These are phyloP conservation scores for Gavia stellata DNA, from an alignment of 2,113 vertebrate genomes.

Conservation along the genomic window DNA sequence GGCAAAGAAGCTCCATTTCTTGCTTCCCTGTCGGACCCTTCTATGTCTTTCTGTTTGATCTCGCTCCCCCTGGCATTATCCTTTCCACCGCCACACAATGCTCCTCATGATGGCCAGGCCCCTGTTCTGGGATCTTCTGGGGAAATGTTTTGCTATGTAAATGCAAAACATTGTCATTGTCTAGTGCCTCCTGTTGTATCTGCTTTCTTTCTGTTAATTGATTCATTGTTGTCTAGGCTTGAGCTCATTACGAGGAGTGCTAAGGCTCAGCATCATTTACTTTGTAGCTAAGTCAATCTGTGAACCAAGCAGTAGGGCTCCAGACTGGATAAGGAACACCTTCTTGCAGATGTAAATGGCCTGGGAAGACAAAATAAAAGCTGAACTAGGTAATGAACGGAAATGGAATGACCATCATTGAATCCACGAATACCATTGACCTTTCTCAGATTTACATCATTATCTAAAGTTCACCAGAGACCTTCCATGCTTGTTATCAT, in stretches of 20 bases:
- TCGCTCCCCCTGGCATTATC: not conserved
- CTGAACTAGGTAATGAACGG: slow-evolving; percentile 20
- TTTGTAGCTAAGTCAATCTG: not conserved
- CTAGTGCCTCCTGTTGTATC: not conserved
- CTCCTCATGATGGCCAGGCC: not conserved
- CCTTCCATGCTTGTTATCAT: slow-evolving; percentile 66
- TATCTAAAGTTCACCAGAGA: slow-evolving; percentile 68
- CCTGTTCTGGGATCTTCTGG: not conserved
- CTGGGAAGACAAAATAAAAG: slow-evolving; percentile 23
- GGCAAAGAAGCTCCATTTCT: not conserved
- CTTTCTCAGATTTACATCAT: slow-evolving; percentile 66
- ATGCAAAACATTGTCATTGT: not conserved
- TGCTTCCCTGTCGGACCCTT: not conserved
- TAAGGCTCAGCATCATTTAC: slow-evolving; percentile 9
- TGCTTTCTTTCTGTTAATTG: slow-evolving; percentile 1
- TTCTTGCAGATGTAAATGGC: slow-evolving; percentile 7
- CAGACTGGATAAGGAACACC: not conserved
- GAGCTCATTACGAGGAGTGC: slow-evolving; percentile 30
- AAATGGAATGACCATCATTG: slow-evolving; percentile 51
- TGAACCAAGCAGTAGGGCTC: not conserved
- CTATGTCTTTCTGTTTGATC: not conserved
- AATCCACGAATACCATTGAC: slow-evolving; percentile 56
- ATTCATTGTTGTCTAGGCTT: slow-evolving; percentile 33
- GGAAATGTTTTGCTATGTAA: not conserved
- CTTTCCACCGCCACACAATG: not conserved